phyloP scores from a whole-genome alignment of 2,113 vertebrate species.

The Paradoxurus hermaphroditus region DNA sequence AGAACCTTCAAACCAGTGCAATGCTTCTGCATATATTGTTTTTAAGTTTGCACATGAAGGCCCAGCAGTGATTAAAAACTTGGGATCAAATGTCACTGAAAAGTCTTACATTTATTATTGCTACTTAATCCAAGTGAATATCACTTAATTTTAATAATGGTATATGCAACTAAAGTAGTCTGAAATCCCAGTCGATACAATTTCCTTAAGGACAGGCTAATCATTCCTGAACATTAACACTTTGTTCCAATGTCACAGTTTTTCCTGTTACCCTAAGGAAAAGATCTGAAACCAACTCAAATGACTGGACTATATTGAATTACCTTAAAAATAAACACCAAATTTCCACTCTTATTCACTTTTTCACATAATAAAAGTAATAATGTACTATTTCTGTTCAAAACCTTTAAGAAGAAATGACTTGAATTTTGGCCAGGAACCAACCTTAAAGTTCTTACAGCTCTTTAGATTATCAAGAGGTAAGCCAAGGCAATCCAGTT shows the following conservation, averaged over 20 bases:
- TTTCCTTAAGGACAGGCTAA: not conserved
- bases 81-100: slow-evolving; percentile 58
- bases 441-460: not conserved
- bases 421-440: not conserved
- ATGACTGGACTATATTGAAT: not conserved
- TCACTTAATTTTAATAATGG: slow-evolving; percentile 49
- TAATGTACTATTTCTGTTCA: not conserved
- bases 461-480: not conserved
- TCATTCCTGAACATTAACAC: not conserved
- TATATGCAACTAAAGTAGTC: slow-evolving; percentile 46
- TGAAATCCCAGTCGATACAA: slow-evolving; percentile 45
- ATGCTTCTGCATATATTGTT: not conserved
- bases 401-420: not conserved
- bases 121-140: slow-evolving; percentile 62
- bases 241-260: not conserved
- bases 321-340: slow-evolving; percentile 47
- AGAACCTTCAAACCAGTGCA: not conserved
- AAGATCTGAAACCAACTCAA: slow-evolving; percentile 46
- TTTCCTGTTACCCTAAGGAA: not conserved
- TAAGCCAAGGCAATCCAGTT: not conserved
- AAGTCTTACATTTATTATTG: slow-evolving; percentile 27
- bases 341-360: not conserved
- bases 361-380: not conserved
- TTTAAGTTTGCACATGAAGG: slow-evolving; percentile 50
- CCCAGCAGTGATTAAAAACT: slow-evolving; percentile 27